Evolutionary conservation across 1,140 invertebrate genomes (phyloP).

Genomic region (Micrasema minimum): DNA sequence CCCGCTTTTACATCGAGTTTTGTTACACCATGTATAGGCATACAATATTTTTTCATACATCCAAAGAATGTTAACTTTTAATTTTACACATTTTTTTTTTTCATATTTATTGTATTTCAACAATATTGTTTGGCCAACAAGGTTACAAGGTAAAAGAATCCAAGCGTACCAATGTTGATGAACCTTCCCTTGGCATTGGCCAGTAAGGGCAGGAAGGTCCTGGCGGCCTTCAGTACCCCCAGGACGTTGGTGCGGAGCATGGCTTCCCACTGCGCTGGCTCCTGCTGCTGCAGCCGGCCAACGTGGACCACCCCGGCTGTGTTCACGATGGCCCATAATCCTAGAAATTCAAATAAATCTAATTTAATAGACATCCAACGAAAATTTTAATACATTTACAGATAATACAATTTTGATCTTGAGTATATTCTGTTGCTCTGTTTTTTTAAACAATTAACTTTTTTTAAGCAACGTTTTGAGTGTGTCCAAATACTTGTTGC

Average conservation of each 20-base stretch:
- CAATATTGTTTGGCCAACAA: too few relatives aligned
- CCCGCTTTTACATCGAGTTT: too few relatives aligned
- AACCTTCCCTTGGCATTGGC: conserved; percentile 69
- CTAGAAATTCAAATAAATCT: conserved; percentile 59
- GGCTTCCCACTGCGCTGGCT: conserved; percentile 80
- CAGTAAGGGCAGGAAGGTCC: conserved; percentile 77
- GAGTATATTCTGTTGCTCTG: too few relatives aligned
- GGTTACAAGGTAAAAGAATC: conserved; percentile 25
- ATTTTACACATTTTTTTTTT: too few relatives aligned
- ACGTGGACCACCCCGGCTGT: conserved; percentile 78
- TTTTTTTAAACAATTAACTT: too few relatives aligned
- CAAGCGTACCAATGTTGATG: conserved; percentile 68
- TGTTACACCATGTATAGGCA: too few relatives aligned
- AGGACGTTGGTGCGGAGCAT: conserved; percentile 81
- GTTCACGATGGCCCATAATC: conserved; percentile 84
- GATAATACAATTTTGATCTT: neutral
- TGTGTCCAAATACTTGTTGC: too few relatives aligned
- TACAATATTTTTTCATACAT: too few relatives aligned
- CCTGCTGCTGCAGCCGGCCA: conserved; percentile 76
- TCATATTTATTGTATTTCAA: too few relatives aligned
- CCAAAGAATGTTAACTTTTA: too few relatives aligned
- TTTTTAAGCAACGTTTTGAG: too few relatives aligned
- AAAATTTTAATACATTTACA: neutral
- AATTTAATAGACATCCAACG: neutral
- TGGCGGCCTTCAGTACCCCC: conserved; percentile 77